Evolutionary conservation across 2,888 invertebrate species (phyloP).

Genomic region (Hypselothyrea guttata): DNA sequence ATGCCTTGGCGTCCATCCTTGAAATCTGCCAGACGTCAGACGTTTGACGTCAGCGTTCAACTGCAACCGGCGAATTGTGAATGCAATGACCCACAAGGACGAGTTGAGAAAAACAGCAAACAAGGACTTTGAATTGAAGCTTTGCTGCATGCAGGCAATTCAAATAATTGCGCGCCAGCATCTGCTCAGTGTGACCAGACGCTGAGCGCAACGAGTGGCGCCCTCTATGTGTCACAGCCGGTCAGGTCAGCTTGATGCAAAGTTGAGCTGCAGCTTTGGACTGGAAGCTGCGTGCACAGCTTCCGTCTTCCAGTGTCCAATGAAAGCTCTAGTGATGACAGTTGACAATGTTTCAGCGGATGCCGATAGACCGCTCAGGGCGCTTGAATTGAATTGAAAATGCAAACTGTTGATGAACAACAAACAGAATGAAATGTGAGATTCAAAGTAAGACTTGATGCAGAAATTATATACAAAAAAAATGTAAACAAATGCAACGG

Average conservation of each 20-base stretch:
- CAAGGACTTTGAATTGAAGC: constrained; percentile 1
- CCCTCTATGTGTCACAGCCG: constrained; percentile 29
- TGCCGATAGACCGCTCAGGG: neutral
- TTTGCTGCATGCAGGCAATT: constrained; percentile 8
- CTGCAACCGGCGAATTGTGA: constrained; percentile 10
- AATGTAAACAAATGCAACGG: constrained; percentile 1
- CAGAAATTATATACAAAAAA: too few species aligned
- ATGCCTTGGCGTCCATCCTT: constrained; percentile 1
- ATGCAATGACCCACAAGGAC: constrained; percentile 26
- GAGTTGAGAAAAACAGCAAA: neutral
- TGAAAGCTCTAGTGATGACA: constrained; percentile 37
- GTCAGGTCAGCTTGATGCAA: too few species aligned
- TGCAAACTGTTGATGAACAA: too few species aligned
- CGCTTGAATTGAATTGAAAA: too few species aligned
- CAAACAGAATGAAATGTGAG: too few species aligned
- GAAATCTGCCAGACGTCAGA: constrained; percentile 2
- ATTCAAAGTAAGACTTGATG: too few species aligned
- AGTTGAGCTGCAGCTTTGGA: constrained; percentile 16
- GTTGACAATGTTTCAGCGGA: neutral
- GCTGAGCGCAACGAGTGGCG: constrained; percentile 24
- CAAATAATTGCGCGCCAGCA: constrained; percentile 25
- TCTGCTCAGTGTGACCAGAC: constrained; percentile 16
- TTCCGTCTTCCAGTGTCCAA: constrained; percentile 50
- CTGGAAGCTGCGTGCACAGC: constrained; percentile 62
- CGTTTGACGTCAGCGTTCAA: constrained; percentile 4